A percentile compares a stretch with the other conserved stretches of the same genome.
Conservation (phyloP, 1,140 invertebrate genomes). For the Bombyx mandarina region DNA sequence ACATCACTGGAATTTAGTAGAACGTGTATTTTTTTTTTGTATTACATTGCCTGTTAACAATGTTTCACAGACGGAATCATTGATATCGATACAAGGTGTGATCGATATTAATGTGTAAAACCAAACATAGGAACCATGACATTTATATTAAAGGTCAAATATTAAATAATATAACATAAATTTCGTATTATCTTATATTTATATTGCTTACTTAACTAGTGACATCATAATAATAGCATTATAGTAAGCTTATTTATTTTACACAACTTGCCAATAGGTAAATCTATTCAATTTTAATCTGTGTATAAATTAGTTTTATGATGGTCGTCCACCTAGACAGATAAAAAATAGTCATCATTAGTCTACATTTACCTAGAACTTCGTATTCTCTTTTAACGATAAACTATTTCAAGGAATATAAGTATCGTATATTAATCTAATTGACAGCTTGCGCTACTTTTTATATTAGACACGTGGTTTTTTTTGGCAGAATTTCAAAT, state of each 20-base stretch:
- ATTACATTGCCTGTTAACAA: neutral
- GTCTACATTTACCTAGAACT: slow-evolving; percentile 63
- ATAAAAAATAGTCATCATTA: slow-evolving; percentile 67
- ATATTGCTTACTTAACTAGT: slow-evolving; percentile 71
- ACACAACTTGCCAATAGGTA: slow-evolving; percentile 69
- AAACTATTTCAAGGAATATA: slow-evolving; percentile 68
- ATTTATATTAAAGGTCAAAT: slow-evolving; percentile 1
- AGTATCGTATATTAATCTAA: slow-evolving; percentile 55
- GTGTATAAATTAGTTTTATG: slow-evolving; percentile 69
- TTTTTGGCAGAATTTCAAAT: slow-evolving; percentile 56
- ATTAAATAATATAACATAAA: slow-evolving; percentile 27
- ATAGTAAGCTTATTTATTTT: slow-evolving; percentile 70
- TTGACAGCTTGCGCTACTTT: slow-evolving; percentile 60
- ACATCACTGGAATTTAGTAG: neutral
- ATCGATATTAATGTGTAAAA: too few relatives aligned
- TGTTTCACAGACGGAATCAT: neutral
- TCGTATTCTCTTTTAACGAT: slow-evolving; percentile 37
- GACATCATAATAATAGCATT: slow-evolving; percentile 69
- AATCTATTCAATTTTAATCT: slow-evolving; percentile 65
- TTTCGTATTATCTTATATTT: slow-evolving; percentile 62
- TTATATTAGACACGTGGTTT: slow-evolving; percentile 59
- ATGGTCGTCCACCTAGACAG: slow-evolving; percentile 67
- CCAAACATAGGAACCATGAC: neutral
- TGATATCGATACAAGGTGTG: neutral
- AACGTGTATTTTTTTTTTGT: neutral